A percentile compares a stretch with the other conserved stretches of the same genome.
phyloP scores from a whole-genome alignment of 1,140 invertebrate genomes.

The Orius laevigatus region DNA sequence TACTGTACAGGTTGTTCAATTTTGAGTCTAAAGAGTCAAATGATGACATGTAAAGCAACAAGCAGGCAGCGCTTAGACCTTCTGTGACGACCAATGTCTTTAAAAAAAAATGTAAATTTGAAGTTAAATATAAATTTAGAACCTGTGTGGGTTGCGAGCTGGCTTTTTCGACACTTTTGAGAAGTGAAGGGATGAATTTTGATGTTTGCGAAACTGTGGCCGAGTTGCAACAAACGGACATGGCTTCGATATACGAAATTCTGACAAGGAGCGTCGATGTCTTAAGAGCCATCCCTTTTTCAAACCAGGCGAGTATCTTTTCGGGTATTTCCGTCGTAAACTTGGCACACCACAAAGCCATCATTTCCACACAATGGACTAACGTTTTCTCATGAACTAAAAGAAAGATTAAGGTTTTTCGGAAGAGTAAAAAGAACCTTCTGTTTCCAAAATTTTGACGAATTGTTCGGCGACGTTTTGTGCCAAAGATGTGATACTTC shows the following conservation, averaged over 20 bases:
- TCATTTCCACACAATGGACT: slow-evolving; percentile 59
- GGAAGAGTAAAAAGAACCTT: slow-evolving; percentile 39
- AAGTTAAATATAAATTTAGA: slow-evolving; percentile 7
- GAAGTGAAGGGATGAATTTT: slow-evolving; percentile 37
- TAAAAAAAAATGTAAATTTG: slow-evolving; percentile 2
- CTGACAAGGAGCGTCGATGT: slow-evolving; percentile 59
- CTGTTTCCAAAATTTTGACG: slow-evolving; percentile 63
- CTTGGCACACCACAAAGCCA: slow-evolving; percentile 59
- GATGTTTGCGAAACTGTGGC: slow-evolving; percentile 32
- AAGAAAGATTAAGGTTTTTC: slow-evolving; percentile 17
- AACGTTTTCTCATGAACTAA: slow-evolving; percentile 79
- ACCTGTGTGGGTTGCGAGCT: slow-evolving; percentile 44
- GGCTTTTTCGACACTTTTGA: slow-evolving; percentile 54
- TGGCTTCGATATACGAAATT: slow-evolving; percentile 58
- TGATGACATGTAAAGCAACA: slow-evolving; percentile 47
- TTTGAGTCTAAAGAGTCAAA: slow-evolving; percentile 36
- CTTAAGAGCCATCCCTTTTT: slow-evolving; percentile 64
- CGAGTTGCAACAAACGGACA: slow-evolving; percentile 42
- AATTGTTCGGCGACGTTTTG: slow-evolving; percentile 46
- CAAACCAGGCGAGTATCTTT: slow-evolving; percentile 52
- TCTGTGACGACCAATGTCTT: slow-evolving; percentile 50
- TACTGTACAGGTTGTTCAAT: slow-evolving; percentile 43
- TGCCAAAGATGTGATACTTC: slow-evolving; percentile 40
- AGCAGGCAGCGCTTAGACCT: slow-evolving; percentile 55
- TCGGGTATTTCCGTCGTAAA: slow-evolving; percentile 49